Conservation (phyloP, 2,113 vertebrate species). For the Nothocercus julius region DNA sequence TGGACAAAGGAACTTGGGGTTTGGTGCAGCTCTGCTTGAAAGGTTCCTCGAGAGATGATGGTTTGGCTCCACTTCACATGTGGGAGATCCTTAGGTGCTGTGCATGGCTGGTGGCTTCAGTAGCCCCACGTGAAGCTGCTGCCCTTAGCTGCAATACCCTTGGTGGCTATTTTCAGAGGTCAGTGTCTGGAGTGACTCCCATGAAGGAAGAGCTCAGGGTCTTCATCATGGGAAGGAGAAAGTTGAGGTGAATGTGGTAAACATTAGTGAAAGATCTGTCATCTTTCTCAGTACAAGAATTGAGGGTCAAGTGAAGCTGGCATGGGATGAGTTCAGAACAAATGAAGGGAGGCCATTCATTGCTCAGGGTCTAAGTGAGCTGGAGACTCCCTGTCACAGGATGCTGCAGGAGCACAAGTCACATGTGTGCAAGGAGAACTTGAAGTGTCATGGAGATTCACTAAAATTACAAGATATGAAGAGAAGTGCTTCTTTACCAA, state of each 20-base stretch:
- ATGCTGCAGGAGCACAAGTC: not conserved
- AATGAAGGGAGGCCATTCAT: not conserved
- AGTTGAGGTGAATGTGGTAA: accelerated
- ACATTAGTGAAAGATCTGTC: not conserved
- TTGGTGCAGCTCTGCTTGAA: not conserved
- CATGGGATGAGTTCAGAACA: not conserved
- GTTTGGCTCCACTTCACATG: not conserved
- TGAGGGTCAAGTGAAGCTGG: not conserved
- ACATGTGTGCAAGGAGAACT: not conserved
- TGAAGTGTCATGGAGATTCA: not conserved
- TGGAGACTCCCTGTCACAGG: not conserved
- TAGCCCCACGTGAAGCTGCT: not conserved
- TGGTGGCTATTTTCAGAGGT: not conserved
- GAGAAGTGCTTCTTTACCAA: not conserved
- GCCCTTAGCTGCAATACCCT: not conserved
- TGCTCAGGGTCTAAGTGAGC: not conserved
- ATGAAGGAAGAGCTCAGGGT: accelerated
- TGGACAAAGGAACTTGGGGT: not conserved
- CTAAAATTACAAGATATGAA: not conserved
- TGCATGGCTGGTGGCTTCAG: not conserved
- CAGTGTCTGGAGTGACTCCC: not conserved
- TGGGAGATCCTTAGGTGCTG: not conserved
- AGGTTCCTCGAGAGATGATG: not conserved
- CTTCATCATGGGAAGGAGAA: not conserved
- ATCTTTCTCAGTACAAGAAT: not conserved